These are phyloP conservation scores for Ceyx erithaca DNA, from an alignment of 2,797 vertebrate genomes.

Conservation along the genomic window DNA sequence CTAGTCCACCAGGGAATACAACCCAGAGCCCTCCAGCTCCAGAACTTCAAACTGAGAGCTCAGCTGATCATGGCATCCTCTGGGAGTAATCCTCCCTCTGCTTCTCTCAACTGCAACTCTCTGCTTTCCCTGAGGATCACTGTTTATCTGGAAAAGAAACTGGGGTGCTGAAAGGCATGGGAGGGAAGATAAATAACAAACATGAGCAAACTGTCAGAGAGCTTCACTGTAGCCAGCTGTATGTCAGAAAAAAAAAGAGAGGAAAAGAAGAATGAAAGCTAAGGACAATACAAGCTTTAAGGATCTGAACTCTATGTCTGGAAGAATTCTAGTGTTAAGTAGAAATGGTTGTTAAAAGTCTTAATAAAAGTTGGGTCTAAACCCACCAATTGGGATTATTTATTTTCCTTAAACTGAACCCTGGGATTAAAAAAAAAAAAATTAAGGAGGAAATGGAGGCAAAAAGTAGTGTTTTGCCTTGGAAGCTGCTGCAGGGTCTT, in stretches of 20 bases:
- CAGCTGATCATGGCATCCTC: neutral
- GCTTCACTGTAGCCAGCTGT: neutral
- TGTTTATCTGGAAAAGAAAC: slow-evolving; percentile 1
- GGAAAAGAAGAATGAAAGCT: neutral
- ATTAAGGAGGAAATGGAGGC: neutral
- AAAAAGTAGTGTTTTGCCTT: neutral
- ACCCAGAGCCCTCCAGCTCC: neutral
- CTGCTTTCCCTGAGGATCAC: neutral
- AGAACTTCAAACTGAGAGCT: slow-evolving; percentile 30
- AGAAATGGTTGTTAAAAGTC: neutral
- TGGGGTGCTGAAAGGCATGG: neutral
- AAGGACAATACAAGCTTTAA: neutral
- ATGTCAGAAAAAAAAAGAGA: neutral
- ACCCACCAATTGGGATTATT: neutral
- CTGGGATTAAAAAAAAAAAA: neutral
- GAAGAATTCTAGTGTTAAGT: neutral
- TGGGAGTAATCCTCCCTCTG: neutral
- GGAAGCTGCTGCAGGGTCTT: neutral
- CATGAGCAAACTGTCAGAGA: neutral
- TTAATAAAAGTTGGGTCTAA: neutral
- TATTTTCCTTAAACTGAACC: neutral
- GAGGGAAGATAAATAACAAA: neutral
- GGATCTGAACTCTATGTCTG: neutral
- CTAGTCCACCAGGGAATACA: neutral
- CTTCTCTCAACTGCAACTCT: neutral